Percentiles rank a stretch among this genome's conserved stretches.
Evolutionary conservation across 2,888 invertebrate genomes (phyloP).

Genomic region (Pristionchus fissidentatus): DNA sequence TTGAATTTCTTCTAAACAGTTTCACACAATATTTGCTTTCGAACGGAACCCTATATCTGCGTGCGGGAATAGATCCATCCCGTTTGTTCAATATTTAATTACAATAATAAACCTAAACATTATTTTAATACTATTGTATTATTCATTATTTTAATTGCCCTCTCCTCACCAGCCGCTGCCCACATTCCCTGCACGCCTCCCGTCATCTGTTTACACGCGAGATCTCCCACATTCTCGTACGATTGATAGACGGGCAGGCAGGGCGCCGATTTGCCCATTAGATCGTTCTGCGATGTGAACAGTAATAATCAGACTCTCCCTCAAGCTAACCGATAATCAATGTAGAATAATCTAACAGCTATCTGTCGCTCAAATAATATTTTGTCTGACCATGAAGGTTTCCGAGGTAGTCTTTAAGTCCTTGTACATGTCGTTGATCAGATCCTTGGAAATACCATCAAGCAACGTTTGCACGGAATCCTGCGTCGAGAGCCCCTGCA

Average conservation of each 20-base stretch:
- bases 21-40: no score
- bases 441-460: background rate
- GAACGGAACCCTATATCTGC: no score
- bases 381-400: background rate
- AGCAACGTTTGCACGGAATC: background rate
- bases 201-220: background rate
- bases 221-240: conserved; percentile 10
- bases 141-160: background rate
- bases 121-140: no score
- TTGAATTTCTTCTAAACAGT: no score
- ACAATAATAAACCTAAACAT: no score
- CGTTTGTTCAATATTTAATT: no score
- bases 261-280: background rate
- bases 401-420: background rate
- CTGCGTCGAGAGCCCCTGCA: no score
- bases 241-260: conserved; percentile 6
- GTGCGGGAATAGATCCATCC: no score
- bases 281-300: background rate
- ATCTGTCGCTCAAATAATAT: no score
- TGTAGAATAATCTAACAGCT: no score
- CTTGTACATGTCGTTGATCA: background rate
- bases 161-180: conserved; percentile 16
- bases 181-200: conserved; percentile 29
- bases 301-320: no score
- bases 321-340: no score